Percentiles rank a stretch among this genome's conserved stretches.
phyloP scores from a whole-genome alignment of 2,888 invertebrate species.

The Chalcosyrphus nemorum region DNA sequence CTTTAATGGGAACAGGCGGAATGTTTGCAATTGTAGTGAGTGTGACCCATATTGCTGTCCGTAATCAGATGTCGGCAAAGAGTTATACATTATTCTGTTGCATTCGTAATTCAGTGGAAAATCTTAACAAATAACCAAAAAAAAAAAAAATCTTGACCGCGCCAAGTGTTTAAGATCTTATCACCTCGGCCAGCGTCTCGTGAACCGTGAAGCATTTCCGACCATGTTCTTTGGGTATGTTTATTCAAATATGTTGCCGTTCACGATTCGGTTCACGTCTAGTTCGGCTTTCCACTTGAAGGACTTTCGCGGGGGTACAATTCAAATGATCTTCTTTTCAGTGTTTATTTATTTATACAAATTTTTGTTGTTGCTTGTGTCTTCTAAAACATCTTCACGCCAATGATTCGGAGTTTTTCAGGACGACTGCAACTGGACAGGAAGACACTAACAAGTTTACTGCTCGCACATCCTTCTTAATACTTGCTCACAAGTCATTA shows the following conservation, averaged over 20 bases:
- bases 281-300: conserved; percentile 67
- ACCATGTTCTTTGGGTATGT: conserved; percentile 43
- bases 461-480: conserved; percentile 63
- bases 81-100: conserved; percentile 45
- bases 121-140: conserved; percentile 11
- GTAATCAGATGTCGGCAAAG: conserved; percentile 12
- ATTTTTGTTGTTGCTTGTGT: not conserved
- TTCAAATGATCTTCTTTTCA: conserved; percentile 36
- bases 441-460: conserved; percentile 59
- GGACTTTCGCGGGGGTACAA: conserved; percentile 51
- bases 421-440: conserved; percentile 66
- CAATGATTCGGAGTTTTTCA: conserved; percentile 73
- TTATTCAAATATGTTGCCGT: conserved; percentile 64
- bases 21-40: conserved; percentile 61
- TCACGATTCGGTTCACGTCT: conserved; percentile 59
- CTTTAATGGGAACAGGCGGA: conserved; percentile 54
- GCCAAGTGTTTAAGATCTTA: conserved; percentile 60
- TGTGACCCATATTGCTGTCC: conserved; percentile 63
- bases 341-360: conserved; percentile 18
- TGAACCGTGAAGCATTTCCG: conserved; percentile 69
- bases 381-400: conserved; percentile 63
- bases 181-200: conserved; percentile 47
- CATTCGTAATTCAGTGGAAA: conserved; percentile 35
- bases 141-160: conserved; percentile 57
- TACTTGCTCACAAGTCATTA: conserved; percentile 61